Conservation (phyloP, 2,888 invertebrate genomes). For the Agapostemon virescens region DNA sequence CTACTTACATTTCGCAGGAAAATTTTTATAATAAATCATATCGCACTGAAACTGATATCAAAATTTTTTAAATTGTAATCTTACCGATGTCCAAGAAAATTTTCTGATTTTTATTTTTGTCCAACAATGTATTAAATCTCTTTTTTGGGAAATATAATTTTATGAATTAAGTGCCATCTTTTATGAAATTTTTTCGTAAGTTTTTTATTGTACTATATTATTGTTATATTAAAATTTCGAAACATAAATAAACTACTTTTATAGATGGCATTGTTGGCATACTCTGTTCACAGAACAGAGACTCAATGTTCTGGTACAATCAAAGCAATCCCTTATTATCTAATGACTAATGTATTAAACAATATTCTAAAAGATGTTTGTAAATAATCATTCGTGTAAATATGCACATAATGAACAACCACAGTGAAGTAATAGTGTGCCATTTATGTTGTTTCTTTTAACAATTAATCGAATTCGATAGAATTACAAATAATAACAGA, state of each 20-base stretch:
- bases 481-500: conserved; percentile 31
- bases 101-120: neutral
- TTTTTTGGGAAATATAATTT: neutral
- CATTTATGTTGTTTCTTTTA: conserved; percentile 40
- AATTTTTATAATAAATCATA: neutral
- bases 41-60: neutral
- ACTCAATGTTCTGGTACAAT: conserved; percentile 25
- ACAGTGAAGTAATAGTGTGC: conserved; percentile 27
- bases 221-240: neutral
- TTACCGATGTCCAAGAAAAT: neutral
- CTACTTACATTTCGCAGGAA: neutral
- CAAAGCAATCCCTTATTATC: neutral
- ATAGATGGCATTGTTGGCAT: conserved; percentile 45
- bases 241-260: neutral
- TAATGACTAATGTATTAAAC: conserved; percentile 12
- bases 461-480: conserved; percentile 21
- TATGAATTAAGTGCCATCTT: neutral
- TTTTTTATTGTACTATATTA: neutral
- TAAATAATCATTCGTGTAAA: conserved; percentile 17
- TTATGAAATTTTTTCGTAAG: neutral
- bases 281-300: conserved; percentile 36
- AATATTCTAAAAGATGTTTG: conserved; percentile 21
- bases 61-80: neutral
- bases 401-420: conserved; percentile 8
- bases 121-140: neutral